A percentile compares a stretch with the other conserved stretches of the same genome.
phyloP scores from a whole-genome alignment of 2,888 invertebrate genomes.

The Caenorhabditis sp. region DNA sequence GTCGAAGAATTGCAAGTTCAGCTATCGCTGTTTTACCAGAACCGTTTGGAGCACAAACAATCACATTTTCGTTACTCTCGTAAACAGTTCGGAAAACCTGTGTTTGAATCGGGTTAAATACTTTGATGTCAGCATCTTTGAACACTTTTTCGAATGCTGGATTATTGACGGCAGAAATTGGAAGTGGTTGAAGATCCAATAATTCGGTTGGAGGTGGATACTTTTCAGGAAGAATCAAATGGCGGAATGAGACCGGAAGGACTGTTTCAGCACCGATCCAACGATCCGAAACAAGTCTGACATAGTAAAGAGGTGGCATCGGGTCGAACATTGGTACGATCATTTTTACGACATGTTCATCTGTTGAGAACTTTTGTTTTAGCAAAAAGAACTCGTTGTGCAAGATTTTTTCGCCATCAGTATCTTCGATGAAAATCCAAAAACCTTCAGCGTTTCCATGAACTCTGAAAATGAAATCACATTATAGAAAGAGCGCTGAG shows the following conservation, averaged over 20 bases:
- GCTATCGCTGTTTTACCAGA: slow-evolving; percentile 82
- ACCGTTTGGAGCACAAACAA: slow-evolving; percentile 78
- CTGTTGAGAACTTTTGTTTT: slow-evolving; percentile 87
- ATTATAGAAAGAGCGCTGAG: neutral
- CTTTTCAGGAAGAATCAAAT: slow-evolving; percentile 95
- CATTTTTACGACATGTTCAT: slow-evolving; percentile 95
- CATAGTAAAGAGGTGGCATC: slow-evolving; percentile 95
- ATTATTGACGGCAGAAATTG: slow-evolving; percentile 87
- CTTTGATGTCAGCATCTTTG: slow-evolving; percentile 81
- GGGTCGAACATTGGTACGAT: slow-evolving; percentile 99
- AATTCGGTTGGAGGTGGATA: slow-evolving; percentile 96
- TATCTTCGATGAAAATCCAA: slow-evolving; percentile 78
- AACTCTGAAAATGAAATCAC: slow-evolving; percentile 72
- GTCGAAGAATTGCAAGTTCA: slow-evolving; percentile 90
- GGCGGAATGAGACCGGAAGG: slow-evolving; percentile 94
- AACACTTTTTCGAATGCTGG: slow-evolving; percentile 86
- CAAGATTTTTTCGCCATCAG: slow-evolving; percentile 79
- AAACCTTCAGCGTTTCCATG: slow-evolving; percentile 77
- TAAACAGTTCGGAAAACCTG: slow-evolving; percentile 98
- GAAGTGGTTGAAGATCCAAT: slow-evolving; percentile 92
- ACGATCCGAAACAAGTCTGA: slow-evolving; percentile 76
- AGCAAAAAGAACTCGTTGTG: slow-evolving; percentile 95
- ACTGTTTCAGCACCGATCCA: slow-evolving; percentile 73
- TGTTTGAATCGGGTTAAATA: slow-evolving; percentile 98
- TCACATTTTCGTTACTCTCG: slow-evolving; percentile 91